Evolutionary conservation across 1,140 invertebrate species (phyloP), one percentile per base, ranked within the genome.

Genomic region (Chelonus insularis): DNA sequence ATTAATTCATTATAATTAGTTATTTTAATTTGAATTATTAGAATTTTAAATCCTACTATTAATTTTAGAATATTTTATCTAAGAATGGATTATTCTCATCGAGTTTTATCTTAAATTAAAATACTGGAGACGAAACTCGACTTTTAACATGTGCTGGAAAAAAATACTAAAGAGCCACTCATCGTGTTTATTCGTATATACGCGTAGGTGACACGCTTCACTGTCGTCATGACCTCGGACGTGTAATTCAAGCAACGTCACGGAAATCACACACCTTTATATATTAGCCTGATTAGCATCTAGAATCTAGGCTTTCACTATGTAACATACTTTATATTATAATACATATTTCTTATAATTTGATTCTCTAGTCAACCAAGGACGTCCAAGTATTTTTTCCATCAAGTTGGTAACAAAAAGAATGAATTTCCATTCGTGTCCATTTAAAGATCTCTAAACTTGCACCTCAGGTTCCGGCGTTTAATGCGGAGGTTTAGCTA

Each of bases 191-290:
- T 63, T 63, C 47, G 61, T 52, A 63, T 57, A 57, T 37, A 7
- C 16, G 57, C 32, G 61, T 63, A 54, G 61, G 61, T 55, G 61
- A 63, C 55, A 57, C 47, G 36, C 34, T 51, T 45, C 23, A 63
- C 48, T 63, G 45, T 50, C 61, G 61, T 63, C 61, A 63, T 47
- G 61, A 51, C 61, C 61, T 47, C 54, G 60, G 29, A 45, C 45
- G 47, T 48, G 57, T 55, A 55, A 57, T 63, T 63, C 54, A 48
- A 11, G 21, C 55, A 21, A 57, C 45, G 45, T 50, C 45, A 57
- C 39, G 36, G 20, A 57, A 60, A 52, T 45, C 37, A 29, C n/a
- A 57, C 23, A 14, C 54, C 37, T 57, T n/a, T n/a, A n/a, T n/a
- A n/a, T n/a, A n/a, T 39, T 47, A 34, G 47, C 37, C 29, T 25